Percentiles rank a stretch among this genome's conserved stretches.
Conservation (phyloP, 1,140 invertebrate species). For the Pomacea maculata region DNA sequence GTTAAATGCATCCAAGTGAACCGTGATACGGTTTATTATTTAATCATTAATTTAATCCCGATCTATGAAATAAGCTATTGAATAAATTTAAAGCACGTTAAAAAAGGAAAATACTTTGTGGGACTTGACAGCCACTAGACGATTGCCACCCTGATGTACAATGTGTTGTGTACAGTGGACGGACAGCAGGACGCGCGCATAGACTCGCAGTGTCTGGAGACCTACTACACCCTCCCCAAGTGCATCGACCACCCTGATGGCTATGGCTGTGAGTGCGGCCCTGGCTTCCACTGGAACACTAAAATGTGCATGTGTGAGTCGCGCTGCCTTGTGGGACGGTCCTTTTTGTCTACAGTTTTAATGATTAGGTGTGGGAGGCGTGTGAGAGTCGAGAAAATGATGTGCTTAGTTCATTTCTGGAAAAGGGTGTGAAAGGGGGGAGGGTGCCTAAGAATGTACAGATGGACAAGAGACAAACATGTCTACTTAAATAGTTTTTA, state of each 20-base stretch:
- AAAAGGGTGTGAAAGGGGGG: background rate
- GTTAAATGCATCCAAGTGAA: background rate
- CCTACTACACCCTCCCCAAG: constrained; percentile 55
- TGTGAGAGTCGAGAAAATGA: background rate
- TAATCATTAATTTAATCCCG: too few relatives aligned
- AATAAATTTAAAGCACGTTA: background rate
- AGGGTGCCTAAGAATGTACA: background rate
- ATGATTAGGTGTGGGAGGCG: background rate
- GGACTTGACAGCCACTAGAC: too few relatives aligned
- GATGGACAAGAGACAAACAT: too few relatives aligned
- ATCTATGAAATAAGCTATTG: background rate
- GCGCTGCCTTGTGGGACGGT: too few relatives aligned
- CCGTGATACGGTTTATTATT: too few relatives aligned
- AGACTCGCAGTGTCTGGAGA: constrained; percentile 33
- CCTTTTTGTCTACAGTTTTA: background rate
- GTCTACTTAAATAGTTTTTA: too few relatives aligned
- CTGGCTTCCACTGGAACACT: constrained; percentile 66
- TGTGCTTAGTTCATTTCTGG: background rate
- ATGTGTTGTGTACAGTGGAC: background rate
- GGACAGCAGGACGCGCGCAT: constrained; percentile 17
- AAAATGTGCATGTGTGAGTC: constrained; percentile 65
- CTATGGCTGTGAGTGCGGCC: constrained; percentile 64
- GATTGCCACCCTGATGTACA: too few relatives aligned
- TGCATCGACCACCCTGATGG: constrained; percentile 63
- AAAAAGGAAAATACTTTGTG: background rate